phyloP scores from a whole-genome alignment of 2,797 vertebrate species.

The Labeo calbasu region DNA sequence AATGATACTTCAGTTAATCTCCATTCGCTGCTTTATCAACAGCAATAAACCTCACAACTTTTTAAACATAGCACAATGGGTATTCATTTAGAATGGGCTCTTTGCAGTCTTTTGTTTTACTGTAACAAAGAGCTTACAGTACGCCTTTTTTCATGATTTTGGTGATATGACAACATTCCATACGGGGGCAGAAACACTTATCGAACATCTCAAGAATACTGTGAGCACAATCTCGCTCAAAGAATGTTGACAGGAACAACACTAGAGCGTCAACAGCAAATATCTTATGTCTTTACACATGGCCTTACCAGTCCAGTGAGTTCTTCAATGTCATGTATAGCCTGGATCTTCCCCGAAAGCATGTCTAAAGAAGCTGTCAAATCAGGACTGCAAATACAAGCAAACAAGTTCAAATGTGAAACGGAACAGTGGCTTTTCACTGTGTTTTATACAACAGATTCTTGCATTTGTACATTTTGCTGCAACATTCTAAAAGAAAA shows the following conservation, averaged over 20 bases:
- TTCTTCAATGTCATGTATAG: constrained; percentile 87
- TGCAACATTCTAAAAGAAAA: no score
- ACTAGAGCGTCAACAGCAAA: neutral
- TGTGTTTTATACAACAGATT: neutral
- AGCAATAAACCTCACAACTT: neutral
- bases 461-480: neutral
- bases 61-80: neutral
- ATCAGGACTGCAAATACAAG: constrained; percentile 75
- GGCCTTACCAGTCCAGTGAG: constrained; percentile 86
- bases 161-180: neutral
- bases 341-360: constrained; percentile 83
- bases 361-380: constrained; percentile 78
- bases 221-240: neutral
- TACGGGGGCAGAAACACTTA: neutral
- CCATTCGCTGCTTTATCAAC: neutral
- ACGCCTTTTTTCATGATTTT: neutral
- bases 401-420: constrained; percentile 19
- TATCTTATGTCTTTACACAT: neutral
- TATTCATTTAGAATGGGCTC: neutral
- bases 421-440: neutral
- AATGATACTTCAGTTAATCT: neutral
- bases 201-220: constrained; percentile 11
- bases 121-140: constrained; percentile 10
- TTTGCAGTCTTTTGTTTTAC: neutral
- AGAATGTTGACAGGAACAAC: constrained; percentile 9